These are phyloP conservation scores for Cacoxenus indagator DNA, from an alignment of 2,888 invertebrate species.

Conservation along the genomic window DNA sequence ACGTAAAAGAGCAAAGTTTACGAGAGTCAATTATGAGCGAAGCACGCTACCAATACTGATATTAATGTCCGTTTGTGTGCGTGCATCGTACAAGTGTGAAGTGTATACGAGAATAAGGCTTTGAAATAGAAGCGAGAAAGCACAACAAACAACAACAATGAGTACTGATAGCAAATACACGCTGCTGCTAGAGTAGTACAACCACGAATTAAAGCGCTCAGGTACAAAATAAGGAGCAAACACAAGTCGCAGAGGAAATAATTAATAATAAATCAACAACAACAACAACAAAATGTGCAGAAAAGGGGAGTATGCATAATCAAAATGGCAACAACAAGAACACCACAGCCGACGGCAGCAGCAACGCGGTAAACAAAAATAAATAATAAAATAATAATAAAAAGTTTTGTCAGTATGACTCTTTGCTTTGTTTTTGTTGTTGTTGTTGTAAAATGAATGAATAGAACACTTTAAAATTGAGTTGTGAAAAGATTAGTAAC, in stretches of 20 bases:
- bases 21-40: neutral
- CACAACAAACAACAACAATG: neutral
- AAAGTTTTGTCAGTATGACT: neutral
- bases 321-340: slow-evolving; percentile 26
- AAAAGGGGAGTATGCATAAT: neutral
- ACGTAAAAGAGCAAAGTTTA: slow-evolving; percentile 33
- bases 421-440: no score
- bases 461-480: no score
- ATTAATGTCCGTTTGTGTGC: slow-evolving; percentile 18
- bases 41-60: slow-evolving; percentile 27
- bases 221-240: neutral
- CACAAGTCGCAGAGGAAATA: neutral
- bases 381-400: neutral
- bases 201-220: neutral
- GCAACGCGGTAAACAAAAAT: neutral
- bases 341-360: slow-evolving; percentile 23
- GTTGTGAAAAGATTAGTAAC: no score
- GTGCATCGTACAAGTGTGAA: no score
- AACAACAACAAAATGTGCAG: neutral
- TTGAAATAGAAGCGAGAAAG: neutral
- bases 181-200: neutral
- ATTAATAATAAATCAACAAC: neutral
- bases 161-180: neutral
- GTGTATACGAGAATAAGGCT: no score
- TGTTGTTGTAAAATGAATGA: no score